Conservation (phyloP, 2,113 vertebrate genomes). For the Varanus salvator region DNA sequence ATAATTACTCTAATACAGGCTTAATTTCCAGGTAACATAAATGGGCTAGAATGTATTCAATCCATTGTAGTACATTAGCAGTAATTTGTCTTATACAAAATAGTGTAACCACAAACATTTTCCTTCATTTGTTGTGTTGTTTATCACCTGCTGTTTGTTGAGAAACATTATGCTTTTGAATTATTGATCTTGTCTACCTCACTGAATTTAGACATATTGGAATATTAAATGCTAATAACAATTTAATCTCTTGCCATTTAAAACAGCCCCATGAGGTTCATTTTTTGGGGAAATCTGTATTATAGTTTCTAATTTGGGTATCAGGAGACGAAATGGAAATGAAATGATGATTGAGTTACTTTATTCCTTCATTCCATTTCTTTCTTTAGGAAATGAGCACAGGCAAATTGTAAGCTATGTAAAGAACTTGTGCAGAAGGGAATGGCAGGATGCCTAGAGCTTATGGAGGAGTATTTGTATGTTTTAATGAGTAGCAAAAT, state of each 20-base stretch:
- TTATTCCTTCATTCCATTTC: slow-evolving; percentile 2
- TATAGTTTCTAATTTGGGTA: not conserved
- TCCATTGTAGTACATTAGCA: not conserved
- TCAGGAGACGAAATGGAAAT: not conserved
- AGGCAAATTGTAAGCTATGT: slow-evolving; percentile 13
- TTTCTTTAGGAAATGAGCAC: slow-evolving; percentile 47
- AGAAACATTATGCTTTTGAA: not conserved
- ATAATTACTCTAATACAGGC: not conserved
- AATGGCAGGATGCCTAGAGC: slow-evolving; percentile 45
- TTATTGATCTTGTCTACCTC: not conserved
- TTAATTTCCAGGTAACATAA: not conserved
- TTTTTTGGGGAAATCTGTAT: not conserved
- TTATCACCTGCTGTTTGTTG: not conserved
- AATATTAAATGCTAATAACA: not conserved
- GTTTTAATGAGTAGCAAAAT: slow-evolving; percentile 49
- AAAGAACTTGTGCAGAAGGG: slow-evolving; percentile 29
- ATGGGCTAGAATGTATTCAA: not conserved
- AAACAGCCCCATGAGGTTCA: not conserved
- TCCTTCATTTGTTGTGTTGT: not conserved
- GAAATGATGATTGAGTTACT: not conserved
- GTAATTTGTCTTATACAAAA: not conserved
- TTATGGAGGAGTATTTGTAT: slow-evolving; percentile 46
- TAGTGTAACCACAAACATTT: not conserved
- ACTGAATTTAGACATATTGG: not conserved
- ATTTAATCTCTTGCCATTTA: not conserved